Base-by-base conservation (phyloP, 2,113 vertebrate genomes). In the Amblyornis subalaris region DNA sequence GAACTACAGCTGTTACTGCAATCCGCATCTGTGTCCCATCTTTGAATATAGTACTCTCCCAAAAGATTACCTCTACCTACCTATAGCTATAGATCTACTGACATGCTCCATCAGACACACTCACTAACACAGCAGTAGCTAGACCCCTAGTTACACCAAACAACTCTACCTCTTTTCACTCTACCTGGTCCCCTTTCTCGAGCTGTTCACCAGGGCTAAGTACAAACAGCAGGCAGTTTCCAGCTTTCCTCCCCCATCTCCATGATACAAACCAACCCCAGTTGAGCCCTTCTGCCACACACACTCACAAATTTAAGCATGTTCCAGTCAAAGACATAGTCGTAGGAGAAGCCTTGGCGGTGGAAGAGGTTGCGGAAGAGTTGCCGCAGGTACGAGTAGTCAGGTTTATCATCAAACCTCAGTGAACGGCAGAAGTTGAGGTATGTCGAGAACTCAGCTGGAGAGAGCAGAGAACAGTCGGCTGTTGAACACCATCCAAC, bases 251-350 rank as follows among this genome's bases (percentile, higher is more conserved):
- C 42, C 44, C 57, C 33, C 16, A 75, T 9, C 50, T 33, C 38
- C 51, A 33, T 2, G 23, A 33, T 3, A 66, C 0, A 3, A 57
- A 83, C 25, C 45, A 45, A 23, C 18, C 47, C 75, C 16, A 23
- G 8, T 33, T 38, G 54, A 69, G 28, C 17, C 65, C 55, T 45
- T 88, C 15, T 12, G 29, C 26, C 64, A 65, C 35, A 51, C 51
- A 76, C 76, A 99, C 99, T 98, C 96, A 99, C 99, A 97, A 99
- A 99, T 98, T 99, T 99, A 76, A 99, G 99, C 99, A 99, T 99
- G 98, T 99, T 99, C 99, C 99, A 99, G 97, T 99, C 99, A 81
- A 99, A 99, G 92, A 99, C 99, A 1, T 99, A 99, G 92, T 99
- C 99, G 0, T 99, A 99, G 93, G 99, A 99, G 98, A 99, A 99